Percentiles rank a stretch among this genome's conserved stretches.
Conservation (phyloP, 2,888 invertebrate species). For the Drosophila infuscata region DNA sequence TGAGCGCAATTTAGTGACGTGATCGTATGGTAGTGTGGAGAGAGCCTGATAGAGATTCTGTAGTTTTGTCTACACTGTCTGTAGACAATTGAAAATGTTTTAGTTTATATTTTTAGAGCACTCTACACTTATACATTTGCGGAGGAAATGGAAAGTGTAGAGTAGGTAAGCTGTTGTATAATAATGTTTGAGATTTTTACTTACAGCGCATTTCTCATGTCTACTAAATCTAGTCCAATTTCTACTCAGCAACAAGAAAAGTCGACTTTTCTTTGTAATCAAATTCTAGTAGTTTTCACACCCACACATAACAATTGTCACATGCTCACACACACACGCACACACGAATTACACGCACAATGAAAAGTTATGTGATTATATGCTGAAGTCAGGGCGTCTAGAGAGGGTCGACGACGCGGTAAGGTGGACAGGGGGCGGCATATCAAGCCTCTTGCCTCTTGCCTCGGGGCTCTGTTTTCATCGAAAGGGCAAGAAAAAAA, state of each 20-base stretch:
- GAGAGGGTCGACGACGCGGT: not conserved
- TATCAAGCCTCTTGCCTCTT: constrained; percentile 28
- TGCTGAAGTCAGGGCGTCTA: constrained; percentile 1
- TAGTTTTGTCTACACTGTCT: not conserved
- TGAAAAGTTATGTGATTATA: constrained; percentile 65
- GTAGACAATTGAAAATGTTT: not conserved
- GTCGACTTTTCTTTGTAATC: constrained; percentile 47
- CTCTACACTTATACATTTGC: not conserved
- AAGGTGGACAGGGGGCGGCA: not conserved
- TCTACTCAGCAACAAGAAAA: constrained; percentile 20
- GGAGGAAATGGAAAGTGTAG: not conserved
- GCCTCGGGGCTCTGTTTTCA: constrained; percentile 26
- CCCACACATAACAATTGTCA: constrained; percentile 56
- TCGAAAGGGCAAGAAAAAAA: constrained; percentile 39
- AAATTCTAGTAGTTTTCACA: constrained; percentile 62
- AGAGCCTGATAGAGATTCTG: not conserved
- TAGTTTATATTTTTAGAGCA: not conserved
- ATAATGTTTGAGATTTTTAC: not conserved
- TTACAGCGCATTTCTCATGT: constrained; percentile 15
- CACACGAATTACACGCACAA: constrained; percentile 49
- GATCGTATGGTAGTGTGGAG: not conserved
- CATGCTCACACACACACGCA: constrained; percentile 34
- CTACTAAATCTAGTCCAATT: not conserved
- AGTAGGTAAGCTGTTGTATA: not conserved
- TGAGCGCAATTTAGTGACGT: not conserved